Conservation (phyloP, 2,888 invertebrate genomes). For the Bombyx huttoni region DNA sequence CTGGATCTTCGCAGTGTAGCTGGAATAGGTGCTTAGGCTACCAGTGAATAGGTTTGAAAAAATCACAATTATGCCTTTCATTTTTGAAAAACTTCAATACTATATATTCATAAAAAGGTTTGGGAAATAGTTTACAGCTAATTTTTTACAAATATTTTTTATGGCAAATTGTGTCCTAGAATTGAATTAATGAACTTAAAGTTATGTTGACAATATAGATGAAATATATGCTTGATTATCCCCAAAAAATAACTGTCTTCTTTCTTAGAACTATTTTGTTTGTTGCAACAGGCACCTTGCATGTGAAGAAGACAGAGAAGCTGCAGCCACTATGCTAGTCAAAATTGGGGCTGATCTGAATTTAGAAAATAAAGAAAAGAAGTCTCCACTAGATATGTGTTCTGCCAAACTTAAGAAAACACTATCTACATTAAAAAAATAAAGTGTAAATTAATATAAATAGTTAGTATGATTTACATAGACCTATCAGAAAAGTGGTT, state of each 20-base stretch:
- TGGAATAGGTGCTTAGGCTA: too few species aligned
- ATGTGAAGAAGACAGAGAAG: conserved; percentile 83
- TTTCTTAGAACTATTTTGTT: background rate
- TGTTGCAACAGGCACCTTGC: conserved; percentile 77
- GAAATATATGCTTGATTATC: too few species aligned
- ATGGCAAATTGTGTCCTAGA: background rate
- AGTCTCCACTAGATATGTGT: conserved; percentile 77
- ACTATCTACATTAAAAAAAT: conserved; percentile 18
- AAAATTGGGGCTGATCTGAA: conserved; percentile 75
- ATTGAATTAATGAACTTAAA: background rate
- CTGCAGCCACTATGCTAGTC: conserved; percentile 76
- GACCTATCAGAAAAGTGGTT: too few species aligned
- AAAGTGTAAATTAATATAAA: background rate
- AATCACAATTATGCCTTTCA: too few species aligned
- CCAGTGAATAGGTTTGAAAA: too few species aligned
- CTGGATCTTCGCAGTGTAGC: too few species aligned
- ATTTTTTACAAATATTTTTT: too few species aligned
- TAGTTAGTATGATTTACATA: background rate
- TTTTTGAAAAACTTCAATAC: too few species aligned
- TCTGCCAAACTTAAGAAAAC: conserved; percentile 36
- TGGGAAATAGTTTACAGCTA: too few species aligned
- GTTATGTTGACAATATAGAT: too few species aligned
- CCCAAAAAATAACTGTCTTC: too few species aligned
- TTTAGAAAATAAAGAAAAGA: conserved; percentile 75
- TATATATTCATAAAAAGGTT: too few species aligned